These are phyloP conservation scores for Anhinga rufa DNA, from an alignment of 2,113 vertebrate species.

Conservation along the genomic window DNA sequence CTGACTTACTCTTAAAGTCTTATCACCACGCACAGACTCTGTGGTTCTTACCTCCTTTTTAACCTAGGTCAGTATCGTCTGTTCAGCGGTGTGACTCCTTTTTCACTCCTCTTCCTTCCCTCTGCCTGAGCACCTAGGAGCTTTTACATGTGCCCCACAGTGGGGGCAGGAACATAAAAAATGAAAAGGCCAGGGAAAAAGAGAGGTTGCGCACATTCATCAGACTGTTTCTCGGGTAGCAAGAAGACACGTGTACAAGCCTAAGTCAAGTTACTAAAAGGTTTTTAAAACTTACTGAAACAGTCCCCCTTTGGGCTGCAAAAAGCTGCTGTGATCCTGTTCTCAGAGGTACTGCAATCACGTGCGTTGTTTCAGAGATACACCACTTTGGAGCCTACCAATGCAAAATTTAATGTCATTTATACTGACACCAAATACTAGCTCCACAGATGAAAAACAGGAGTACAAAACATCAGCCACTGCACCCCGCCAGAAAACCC, in stretches of 20 bases:
- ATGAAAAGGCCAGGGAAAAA: neutral
- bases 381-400: neutral
- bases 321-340: neutral
- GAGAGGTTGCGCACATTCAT: neutral
- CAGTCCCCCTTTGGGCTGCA: neutral
- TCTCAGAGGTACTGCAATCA: neutral
- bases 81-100: neutral
- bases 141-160: neutral
- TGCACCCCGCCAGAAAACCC: neutral
- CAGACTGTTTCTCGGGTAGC: neutral
- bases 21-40: neutral
- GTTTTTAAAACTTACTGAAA: neutral
- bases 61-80: neutral
- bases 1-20: neutral
- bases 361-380: neutral
- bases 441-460: neutral
- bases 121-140: neutral
- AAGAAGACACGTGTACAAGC: neutral
- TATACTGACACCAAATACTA: neutral
- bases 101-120: neutral
- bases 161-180: neutral
- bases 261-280: neutral
- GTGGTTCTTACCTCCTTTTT: neutral
- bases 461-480: neutral
- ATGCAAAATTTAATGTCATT: neutral